A percentile compares a stretch with the other conserved stretches of the same genome.
These are phyloP conservation scores for Atta cephalotes DNA, from an alignment of 1,140 invertebrate genomes.

Conservation along the genomic window DNA sequence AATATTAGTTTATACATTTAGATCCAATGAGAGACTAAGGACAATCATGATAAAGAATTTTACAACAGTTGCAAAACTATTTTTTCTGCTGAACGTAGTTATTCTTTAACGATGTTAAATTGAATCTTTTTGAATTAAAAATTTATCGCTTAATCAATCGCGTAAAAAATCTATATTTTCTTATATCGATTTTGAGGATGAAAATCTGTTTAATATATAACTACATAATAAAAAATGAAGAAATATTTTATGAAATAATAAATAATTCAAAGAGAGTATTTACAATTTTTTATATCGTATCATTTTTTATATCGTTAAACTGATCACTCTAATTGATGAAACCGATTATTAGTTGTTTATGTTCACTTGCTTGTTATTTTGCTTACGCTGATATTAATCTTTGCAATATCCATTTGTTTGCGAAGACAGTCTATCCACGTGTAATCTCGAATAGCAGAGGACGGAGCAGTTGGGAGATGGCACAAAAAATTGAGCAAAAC, in stretches of 20 bases:
- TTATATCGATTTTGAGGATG: not conserved
- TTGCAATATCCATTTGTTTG: slow-evolving; percentile 2
- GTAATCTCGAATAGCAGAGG: slow-evolving; percentile 27
- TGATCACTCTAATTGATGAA: not conserved
- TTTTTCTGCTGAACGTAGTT: too few relatives aligned
- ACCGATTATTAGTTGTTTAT: not conserved
- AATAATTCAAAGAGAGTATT: slow-evolving; percentile 6
- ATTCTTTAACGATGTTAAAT: not conserved
- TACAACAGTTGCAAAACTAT: too few relatives aligned
- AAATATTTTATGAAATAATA: not conserved
- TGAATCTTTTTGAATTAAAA: not conserved
- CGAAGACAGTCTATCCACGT: not conserved
- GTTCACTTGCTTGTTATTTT: not conserved
- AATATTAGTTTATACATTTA: too few relatives aligned
- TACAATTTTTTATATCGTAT: not conserved
- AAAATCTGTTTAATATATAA: not conserved
- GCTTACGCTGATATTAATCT: not conserved
- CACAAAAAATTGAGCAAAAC: slow-evolving; percentile 52
- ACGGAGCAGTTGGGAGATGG: slow-evolving; percentile 7
- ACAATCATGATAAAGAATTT: too few relatives aligned
- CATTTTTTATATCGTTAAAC: not conserved
- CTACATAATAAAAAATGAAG: not conserved
- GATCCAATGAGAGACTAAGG: too few relatives aligned
- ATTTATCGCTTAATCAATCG: not conserved
- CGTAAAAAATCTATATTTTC: not conserved